These are phyloP conservation scores for Syritta pipiens DNA, from an alignment of 2,888 invertebrate genomes.

Conservation along the genomic window DNA sequence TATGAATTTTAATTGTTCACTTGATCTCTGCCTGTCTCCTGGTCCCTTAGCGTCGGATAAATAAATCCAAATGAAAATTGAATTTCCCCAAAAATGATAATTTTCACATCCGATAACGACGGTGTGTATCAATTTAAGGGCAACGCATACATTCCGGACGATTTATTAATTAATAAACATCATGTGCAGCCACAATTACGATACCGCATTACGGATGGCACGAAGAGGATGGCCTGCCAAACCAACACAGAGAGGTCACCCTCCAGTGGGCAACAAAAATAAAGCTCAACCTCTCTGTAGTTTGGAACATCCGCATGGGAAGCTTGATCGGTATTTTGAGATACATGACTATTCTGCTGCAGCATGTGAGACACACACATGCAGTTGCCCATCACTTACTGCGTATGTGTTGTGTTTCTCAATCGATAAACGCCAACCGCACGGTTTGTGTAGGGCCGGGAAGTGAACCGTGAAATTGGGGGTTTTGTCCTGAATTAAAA, in stretches of 20 bases:
- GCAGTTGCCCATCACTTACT: background rate
- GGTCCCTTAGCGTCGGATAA: background rate
- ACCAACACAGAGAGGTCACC: constrained; percentile 7
- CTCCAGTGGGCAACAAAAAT: background rate
- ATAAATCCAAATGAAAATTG: constrained; percentile 2
- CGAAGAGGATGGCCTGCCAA: constrained; percentile 17
- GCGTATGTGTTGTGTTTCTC: background rate
- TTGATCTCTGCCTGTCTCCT: background rate
- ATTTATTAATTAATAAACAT: constrained; percentile 64
- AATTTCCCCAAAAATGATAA: constrained; percentile 18
- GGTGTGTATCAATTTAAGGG: constrained; percentile 42
- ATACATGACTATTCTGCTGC: background rate
- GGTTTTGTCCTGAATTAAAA: constrained; percentile 59
- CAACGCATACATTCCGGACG: constrained; percentile 13
- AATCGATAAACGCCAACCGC: background rate
- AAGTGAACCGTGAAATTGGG: constrained; percentile 56
- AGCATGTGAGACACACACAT: background rate
- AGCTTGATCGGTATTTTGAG: constrained; percentile 4
- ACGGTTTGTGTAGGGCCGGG: background rate
- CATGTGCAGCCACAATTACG: constrained; percentile 52
- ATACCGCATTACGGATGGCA: constrained; percentile 54
- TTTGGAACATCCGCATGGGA: constrained; percentile 52
- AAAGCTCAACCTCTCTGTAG: background rate
- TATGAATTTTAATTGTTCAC: too few relatives aligned
- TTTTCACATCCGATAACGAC: constrained; percentile 15